A percentile compares a stretch with the other conserved stretches of the same genome.
Evolutionary conservation across 2,797 vertebrate species (phyloP).

Genomic region (Threskiornis aethiopicus): DNA sequence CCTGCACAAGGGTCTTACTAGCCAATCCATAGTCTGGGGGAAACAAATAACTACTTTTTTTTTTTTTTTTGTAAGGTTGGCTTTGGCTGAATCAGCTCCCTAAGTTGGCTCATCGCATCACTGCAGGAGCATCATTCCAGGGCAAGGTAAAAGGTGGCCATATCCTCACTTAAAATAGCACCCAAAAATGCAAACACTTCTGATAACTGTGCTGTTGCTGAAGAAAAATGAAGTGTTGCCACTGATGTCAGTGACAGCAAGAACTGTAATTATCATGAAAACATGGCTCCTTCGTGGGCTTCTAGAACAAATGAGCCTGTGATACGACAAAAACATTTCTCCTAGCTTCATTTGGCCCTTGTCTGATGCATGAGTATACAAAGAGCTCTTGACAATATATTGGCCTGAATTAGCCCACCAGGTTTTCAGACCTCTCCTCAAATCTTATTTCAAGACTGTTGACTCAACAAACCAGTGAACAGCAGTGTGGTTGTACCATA

Average conservation of each 20-base stretch:
- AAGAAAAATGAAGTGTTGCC: background rate
- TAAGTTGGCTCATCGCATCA: background rate
- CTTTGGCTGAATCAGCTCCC: background rate
- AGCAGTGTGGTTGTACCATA: background rate
- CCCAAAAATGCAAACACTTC: background rate
- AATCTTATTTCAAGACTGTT: background rate
- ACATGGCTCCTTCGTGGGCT: background rate
- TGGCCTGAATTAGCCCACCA: background rate
- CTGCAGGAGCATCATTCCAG: background rate
- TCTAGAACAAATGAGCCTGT: background rate
- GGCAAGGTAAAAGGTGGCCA: background rate
- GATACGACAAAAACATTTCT: background rate
- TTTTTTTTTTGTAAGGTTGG: background rate
- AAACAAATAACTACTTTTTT: background rate
- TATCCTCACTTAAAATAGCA: background rate
- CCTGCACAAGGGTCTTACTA: background rate
- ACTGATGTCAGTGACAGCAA: background rate
- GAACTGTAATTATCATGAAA: background rate
- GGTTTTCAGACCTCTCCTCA: background rate
- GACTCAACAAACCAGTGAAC: background rate
- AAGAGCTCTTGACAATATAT: background rate
- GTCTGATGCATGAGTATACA: background rate
- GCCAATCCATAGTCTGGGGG: background rate
- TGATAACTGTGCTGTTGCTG: background rate
- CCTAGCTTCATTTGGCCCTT: background rate